Evolutionary conservation across 1,140 invertebrate species (phyloP), one percentile per base, ranked within the genome.

Genomic region (Drosophila burlai): DNA sequence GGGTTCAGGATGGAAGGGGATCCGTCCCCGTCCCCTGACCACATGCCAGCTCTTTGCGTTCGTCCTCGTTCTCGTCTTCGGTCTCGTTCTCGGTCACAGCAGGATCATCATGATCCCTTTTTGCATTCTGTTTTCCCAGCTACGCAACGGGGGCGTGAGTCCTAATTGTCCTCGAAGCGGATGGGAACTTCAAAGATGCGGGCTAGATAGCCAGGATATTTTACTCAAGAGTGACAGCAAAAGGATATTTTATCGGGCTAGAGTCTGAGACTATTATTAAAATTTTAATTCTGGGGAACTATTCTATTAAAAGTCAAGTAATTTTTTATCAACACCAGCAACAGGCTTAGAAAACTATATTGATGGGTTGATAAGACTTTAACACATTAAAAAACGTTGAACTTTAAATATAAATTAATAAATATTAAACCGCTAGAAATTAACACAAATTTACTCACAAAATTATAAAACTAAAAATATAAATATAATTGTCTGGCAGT

Each of bases 41-140:
- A 72, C 69, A 82, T 86, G 83, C 76, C 68, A 83, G 76, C 46
- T 21, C 46, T 46, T 62, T 21, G n/a, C 34, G n/a, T 11, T 55
- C 34, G 45, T 24, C 54, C 34, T 40, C 63, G 40, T 38, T 24
- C 18, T 40, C 63, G 40, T 31, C 24, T 16, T 40, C 9, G 21
- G 21, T 24, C 40, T 52, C 13, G 16, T 29, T 26, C 36, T 42
- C 43, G 55, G 43, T 42, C 84, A 75, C 84, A 87, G 84, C 84
- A 84, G 84, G 84, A 89, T 55, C 45, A 75, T 73, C n/a, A 21
- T 58, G 83, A 83, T 87, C 68, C 76, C 82, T 74, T 83, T 77
- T 77, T 38, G 64, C 75, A 58, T 54, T 59, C 62, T 81, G 64
- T 80, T 50, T 63, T 54, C 31, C 43, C 66, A 55, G 31, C 40